Conservation (phyloP, 2,797 vertebrate species). For the Anguilla obscura region DNA sequence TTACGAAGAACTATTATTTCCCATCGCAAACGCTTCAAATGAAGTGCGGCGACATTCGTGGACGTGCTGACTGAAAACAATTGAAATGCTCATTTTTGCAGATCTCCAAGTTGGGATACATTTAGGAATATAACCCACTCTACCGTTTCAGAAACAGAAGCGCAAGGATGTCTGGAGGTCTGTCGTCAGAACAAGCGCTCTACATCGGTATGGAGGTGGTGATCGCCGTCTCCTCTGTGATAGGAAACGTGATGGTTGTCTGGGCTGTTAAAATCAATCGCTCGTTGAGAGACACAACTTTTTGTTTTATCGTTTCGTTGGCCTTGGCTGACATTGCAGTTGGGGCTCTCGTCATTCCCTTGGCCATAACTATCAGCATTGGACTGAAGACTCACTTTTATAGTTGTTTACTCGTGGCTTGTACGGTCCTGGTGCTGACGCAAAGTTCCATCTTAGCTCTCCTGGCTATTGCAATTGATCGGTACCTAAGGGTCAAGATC, state of each 20-base stretch:
- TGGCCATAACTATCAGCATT: constrained; percentile 93
- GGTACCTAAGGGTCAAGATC: constrained; percentile 96
- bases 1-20: constrained; percentile 8
- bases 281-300: constrained; percentile 89
- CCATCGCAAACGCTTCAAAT: not conserved
- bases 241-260: constrained; percentile 96
- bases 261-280: constrained; percentile 97
- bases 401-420: constrained; percentile 93
- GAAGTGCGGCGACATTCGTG: constrained; percentile 7
- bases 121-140: constrained; percentile 6
- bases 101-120: not conserved
- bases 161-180: constrained; percentile 72
- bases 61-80: not conserved
- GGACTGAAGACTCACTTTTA: constrained; percentile 90
- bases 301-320: constrained; percentile 94
- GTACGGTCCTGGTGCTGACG: constrained; percentile 92
- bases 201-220: constrained; percentile 93
- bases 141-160: not conserved
- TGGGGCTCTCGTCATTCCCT: constrained; percentile 90
- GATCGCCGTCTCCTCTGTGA: constrained; percentile 88
- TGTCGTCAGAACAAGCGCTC: constrained; percentile 74
- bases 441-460: constrained; percentile 98
- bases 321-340: constrained; percentile 94
- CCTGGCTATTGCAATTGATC: constrained; percentile 94
- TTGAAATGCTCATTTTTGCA: not conserved